Evolutionary conservation across 2,797 vertebrate species (phyloP), one percentile per base, ranked within the genome.

Genomic region (Mergus octosetaceus): DNA sequence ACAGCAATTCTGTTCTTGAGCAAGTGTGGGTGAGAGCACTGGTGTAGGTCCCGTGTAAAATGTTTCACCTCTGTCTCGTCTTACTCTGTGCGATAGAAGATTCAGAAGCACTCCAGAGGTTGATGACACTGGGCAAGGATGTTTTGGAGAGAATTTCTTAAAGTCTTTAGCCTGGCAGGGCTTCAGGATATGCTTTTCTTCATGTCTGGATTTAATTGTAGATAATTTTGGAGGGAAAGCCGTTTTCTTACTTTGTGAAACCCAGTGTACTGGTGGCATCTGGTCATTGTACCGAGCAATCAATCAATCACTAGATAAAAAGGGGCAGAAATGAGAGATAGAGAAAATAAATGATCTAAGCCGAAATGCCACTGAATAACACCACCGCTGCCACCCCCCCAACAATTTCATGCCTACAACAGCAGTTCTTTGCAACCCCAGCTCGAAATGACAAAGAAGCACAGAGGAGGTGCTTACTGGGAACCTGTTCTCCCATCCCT

Each of bases 141-240:
- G 49, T 78, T 74, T 45, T 61, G 41, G 54, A 74, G 78, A 77
- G 28, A 69, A 53, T 87, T 89, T 80, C 49, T 89, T 91, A 19
- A 0, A 3, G 8, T 53, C 11, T 49, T 90, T 45, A 28, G 47
- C 72, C 64, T 2, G 0, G 2, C 15, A 62, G 41, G 20, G 71
- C 49, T 93, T 91, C 60, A 80, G 83, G 60, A 58, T 80, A 41
- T 74, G 43, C 64, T 58, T 79, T 89, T 39, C 71, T 85, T 87
- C 34, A 17, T 89, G 74, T 87, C 91, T 96, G 93, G 88, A 89
- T 93, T 94, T 96, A 94, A 94, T 96, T 74, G 86, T 83, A 51
- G 92, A 58, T 82, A 68, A 85, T 91, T 89, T 65, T 79, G 75
- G 68, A 90, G 53, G 34, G 38, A 93, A 94, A 94, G 56, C 30